Percentiles rank a stretch among this genome's conserved stretches.
phyloP scores from a whole-genome alignment of 2,113 vertebrate species.

The Gymnarchus niloticus region DNA sequence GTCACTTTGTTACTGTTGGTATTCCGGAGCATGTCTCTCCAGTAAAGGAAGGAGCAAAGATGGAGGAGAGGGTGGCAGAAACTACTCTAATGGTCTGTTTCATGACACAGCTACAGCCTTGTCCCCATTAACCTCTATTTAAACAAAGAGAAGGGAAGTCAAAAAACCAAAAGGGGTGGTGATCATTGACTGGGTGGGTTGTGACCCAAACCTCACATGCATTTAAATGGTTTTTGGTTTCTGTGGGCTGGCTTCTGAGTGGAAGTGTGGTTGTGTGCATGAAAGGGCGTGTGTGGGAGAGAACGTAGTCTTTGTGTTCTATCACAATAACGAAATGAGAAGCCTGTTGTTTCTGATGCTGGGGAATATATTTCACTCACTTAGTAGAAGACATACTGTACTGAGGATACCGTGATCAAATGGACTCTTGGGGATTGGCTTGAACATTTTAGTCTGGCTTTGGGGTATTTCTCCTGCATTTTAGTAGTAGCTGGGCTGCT shows the following conservation, averaged over 20 bases:
- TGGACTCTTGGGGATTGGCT: neutral
- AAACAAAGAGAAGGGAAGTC: conserved; percentile 51
- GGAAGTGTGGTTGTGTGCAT: neutral
- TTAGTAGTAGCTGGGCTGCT: neutral
- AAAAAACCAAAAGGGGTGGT: conserved; percentile 51
- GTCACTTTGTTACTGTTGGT: conserved; percentile 18
- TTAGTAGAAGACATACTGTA: neutral
- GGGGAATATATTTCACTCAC: neutral
- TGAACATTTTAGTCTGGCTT: neutral
- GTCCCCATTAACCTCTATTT: conserved; percentile 59
- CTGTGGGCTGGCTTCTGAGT: neutral
- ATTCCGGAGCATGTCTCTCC: conserved; percentile 28
- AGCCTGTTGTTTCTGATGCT: neutral
- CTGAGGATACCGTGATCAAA: neutral
- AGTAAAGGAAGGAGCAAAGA: conserved; percentile 18
- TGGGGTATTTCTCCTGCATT: neutral
- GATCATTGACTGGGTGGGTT: conserved; percentile 47
- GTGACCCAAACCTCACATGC: conserved; percentile 37
- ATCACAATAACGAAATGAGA: neutral
- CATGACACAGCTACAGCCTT: conserved; percentile 32
- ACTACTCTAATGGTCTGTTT: conserved; percentile 45
- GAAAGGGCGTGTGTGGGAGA: neutral
- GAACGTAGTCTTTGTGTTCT: neutral
- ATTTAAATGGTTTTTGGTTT: conserved; percentile 32
- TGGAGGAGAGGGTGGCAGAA: conserved; percentile 26